phyloP scores from a whole-genome alignment of 2,888 invertebrate species.

The Synanthedon formicaeformis region DNA sequence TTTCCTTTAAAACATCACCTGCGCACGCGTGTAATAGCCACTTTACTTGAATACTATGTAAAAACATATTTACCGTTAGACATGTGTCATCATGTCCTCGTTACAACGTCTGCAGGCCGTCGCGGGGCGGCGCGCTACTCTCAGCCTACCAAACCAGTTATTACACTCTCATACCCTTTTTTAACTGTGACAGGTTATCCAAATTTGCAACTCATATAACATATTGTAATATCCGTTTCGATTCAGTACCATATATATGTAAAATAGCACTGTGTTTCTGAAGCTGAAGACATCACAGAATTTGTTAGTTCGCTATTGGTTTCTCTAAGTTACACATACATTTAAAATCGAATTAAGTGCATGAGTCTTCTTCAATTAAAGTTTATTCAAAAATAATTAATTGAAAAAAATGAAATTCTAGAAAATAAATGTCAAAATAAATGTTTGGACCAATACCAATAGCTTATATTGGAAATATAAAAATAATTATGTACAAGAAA shows the following conservation, averaged over 20 bases:
- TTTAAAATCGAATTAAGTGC: too few relatives aligned
- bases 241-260: not conserved
- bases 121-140: conserved; percentile 11
- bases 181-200: conserved; percentile 31
- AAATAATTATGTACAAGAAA: too few relatives aligned
- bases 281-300: too few relatives aligned
- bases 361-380: too few relatives aligned
- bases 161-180: conserved; percentile 34
- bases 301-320: too few relatives aligned
- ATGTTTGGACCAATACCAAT: too few relatives aligned
- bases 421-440: too few relatives aligned
- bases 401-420: too few relatives aligned
- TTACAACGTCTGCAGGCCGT: conserved; percentile 18
- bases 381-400: too few relatives aligned
- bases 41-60: conserved; percentile 12
- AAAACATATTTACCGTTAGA: conserved; percentile 64
- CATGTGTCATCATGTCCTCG: conserved; percentile 65
- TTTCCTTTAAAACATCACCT: conserved; percentile 16
- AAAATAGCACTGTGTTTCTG: too few relatives aligned
- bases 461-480: too few relatives aligned
- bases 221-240: not conserved
- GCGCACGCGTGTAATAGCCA: conserved; percentile 16
- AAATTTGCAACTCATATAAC: conserved; percentile 24
- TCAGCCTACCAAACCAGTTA: conserved; percentile 2
- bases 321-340: too few relatives aligned